Base-by-base conservation (phyloP, 2,888 invertebrate genomes). In the Melanotus villosus region DNA sequence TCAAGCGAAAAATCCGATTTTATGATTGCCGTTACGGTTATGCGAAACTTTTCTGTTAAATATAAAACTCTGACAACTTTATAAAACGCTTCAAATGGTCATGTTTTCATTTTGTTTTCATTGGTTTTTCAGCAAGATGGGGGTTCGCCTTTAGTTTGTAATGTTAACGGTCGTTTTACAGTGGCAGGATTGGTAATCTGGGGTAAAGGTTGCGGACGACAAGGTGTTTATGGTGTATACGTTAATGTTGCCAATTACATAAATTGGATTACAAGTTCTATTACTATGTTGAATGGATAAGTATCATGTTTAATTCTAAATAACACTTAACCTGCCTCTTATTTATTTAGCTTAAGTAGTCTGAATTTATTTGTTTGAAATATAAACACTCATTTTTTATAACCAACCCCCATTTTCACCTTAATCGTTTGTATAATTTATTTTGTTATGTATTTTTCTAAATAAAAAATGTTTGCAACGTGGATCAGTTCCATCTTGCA, bases 181-280 rank as follows among this genome's bases (percentile, higher is more conserved):
- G 86, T 92, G 0, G 89, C 89, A 3, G 93, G 93, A 0, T 82
- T 93, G 70, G 93, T 93, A 1, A 85, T 91, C 16, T 93, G 92
- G 92, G 92, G 93, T 0, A 89, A 93, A 32, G 91, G 90, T 56
- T 93, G 93, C 74, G 95, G 92, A 0, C 86, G 84, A 72, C 83
- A 88, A 0, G 90, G 90, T 66, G 89, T 94, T 4, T 92, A 93
- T 0, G 95, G 91, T 0, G 93, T 92, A 16, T 95, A 95, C 79
- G 91, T 92, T 26, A 93, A 93, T 78, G 87, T 95, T 1, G 89
- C 89, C 2, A 89, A 87, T 21, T 90, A 90, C 73, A 79, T 90
- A 47, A 84, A 89, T 2, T 94, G 92, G 92, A 91, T 93, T 14
- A 47, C 68, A 12, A 50, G 43, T n/a, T 21, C 68, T 16, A 57